Evolutionary conservation across 2,797 vertebrate genomes (phyloP).

Genomic region (Pantherophis alleghaniensis): DNA sequence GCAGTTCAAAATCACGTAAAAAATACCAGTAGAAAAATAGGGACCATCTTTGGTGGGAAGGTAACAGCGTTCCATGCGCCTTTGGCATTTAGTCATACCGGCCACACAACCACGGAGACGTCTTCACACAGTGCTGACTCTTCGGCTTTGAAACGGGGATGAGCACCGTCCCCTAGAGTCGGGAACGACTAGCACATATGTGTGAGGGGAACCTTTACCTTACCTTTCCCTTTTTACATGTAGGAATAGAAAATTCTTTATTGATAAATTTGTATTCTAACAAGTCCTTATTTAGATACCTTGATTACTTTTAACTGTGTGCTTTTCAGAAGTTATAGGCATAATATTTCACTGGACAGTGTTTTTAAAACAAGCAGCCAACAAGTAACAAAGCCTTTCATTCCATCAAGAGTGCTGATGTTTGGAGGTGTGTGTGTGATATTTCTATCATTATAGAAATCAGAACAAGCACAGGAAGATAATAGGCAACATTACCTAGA

Average conservation of each 20-base stretch:
- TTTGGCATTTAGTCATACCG: too few relatives aligned
- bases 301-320: background rate
- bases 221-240: background rate
- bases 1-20: too few relatives aligned
- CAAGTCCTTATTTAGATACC: background rate
- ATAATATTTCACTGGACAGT: background rate
- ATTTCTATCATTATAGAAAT: background rate
- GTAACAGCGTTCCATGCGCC: too few relatives aligned
- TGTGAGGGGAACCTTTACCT: too few relatives aligned
- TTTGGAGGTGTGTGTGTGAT: background rate
- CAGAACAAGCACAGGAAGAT: conserved; percentile 30
- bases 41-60: too few relatives aligned
- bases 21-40: too few relatives aligned
- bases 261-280: background rate
- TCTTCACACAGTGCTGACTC: too few relatives aligned
- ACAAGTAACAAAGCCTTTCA: conserved; percentile 22
- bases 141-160: too few relatives aligned
- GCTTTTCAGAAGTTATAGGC: background rate
- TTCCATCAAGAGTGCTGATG: background rate
- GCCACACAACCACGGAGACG: too few relatives aligned
- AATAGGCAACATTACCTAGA: conserved; percentile 38
- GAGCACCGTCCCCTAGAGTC: too few relatives aligned
- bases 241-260: background rate
- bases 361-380: background rate
- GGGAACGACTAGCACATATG: too few relatives aligned